These are phyloP conservation scores for Pseudopleuronectes americanus DNA, from an alignment of 2,797 vertebrate species.

Conservation along the genomic window DNA sequence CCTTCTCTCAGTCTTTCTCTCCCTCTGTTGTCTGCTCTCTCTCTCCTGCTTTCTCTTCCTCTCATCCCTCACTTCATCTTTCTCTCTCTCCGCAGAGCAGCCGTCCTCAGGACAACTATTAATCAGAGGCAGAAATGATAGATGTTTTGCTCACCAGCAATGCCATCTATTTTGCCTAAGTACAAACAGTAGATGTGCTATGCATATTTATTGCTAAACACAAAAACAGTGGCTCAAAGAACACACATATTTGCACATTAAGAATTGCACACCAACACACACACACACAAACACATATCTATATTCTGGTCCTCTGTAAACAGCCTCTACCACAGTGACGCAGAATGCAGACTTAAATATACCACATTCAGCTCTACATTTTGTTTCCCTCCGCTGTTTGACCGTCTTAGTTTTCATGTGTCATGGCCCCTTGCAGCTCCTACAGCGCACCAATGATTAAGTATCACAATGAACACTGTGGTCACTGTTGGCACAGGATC, in stretches of 20 bases:
- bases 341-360: conserved; percentile 70
- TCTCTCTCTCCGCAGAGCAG: conserved; percentile 66
- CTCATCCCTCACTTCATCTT: conserved; percentile 36
- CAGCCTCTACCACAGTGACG: conserved; percentile 67
- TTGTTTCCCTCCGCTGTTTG: conserved; percentile 46
- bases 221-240: conserved; percentile 52
- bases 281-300: conserved; percentile 31
- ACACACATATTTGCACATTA: conserved; percentile 54
- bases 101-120: conserved; percentile 84
- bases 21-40: conserved; percentile 6
- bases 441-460: conserved; percentile 61
- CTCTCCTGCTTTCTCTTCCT: conserved; percentile 6
- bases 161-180: conserved; percentile 84
- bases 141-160: conserved; percentile 84
- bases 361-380: conserved; percentile 57
- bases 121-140: conserved; percentile 86
- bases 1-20: conserved; percentile 21
- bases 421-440: conserved; percentile 67
- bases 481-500: conserved; percentile 62
- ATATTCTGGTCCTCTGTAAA: conserved; percentile 56
- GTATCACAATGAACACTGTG: conserved; percentile 55
- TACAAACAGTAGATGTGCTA: conserved; percentile 78
- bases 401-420: conserved; percentile 51
- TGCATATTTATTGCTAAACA: conserved; percentile 76
- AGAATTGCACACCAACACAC: conserved; percentile 34